Conservation (phyloP, 2,113 vertebrate genomes). For the Apus apus region DNA sequence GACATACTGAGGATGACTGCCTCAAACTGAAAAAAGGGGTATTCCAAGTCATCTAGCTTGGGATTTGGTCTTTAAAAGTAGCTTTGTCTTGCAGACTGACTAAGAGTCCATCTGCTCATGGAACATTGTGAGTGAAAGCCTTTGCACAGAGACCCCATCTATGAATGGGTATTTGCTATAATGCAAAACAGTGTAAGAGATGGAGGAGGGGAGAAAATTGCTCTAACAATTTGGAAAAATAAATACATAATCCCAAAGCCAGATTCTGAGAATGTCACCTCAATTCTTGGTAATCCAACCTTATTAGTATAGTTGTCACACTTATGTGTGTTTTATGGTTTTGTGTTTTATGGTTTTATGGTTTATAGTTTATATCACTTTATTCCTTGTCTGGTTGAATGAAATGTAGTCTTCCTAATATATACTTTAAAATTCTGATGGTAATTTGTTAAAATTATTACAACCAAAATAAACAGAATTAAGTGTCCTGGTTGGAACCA, state of each 20-base stretch:
- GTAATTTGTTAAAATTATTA: not conserved
- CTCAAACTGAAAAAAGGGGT: not conserved
- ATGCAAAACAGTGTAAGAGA: not conserved
- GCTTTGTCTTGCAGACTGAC: not conserved
- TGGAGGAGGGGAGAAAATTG: not conserved
- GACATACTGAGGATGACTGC: not conserved
- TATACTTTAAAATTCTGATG: not conserved
- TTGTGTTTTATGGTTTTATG: too few relatives aligned
- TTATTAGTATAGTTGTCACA: not conserved
- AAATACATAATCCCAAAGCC: not conserved
- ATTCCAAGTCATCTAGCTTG: not conserved
- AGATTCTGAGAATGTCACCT: not conserved
- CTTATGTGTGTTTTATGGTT: not conserved
- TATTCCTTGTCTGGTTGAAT: not conserved
- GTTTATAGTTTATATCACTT: not conserved
- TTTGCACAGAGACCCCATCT: not conserved
- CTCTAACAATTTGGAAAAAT: not conserved
- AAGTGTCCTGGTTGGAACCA: too few relatives aligned
- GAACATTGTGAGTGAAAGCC: not conserved
- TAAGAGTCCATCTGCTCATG: not conserved
- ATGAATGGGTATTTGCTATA: not conserved
- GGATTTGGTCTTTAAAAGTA: not conserved
- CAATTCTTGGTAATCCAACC: not conserved
- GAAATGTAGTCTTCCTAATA: not conserved
- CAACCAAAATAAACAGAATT: not conserved